Conservation (phyloP, 2,888 invertebrate genomes). For the Eucriotettix oculatus region DNA sequence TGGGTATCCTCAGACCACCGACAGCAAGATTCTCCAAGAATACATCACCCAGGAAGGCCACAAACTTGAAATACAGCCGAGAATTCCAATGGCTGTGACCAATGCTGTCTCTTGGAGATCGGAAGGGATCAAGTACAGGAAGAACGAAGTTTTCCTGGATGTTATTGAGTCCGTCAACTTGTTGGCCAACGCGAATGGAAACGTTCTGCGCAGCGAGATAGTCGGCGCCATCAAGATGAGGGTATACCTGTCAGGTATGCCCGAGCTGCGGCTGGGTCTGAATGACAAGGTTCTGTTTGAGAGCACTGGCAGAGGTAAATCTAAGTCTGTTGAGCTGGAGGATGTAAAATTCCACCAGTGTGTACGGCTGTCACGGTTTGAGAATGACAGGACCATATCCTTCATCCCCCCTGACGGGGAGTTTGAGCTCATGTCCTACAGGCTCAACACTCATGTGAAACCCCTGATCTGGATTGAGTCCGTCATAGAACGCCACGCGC, state of each 20-base stretch:
- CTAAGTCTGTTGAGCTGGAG: constrained; percentile 93
- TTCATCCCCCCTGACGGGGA: constrained; percentile 99
- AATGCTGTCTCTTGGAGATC: constrained; percentile 98
- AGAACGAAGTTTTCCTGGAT: constrained; percentile 97
- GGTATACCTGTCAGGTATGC: constrained; percentile 96
- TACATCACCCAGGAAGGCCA: constrained; percentile 98
- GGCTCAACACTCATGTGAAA: constrained; percentile 91
- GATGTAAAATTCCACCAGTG: constrained; percentile 99
- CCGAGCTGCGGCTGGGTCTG: constrained; percentile 84
- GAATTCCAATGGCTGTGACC: constrained; percentile 97
- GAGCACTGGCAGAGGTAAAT: constrained; percentile 91
- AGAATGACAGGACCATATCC: constrained; percentile 94
- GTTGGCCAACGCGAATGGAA: constrained; percentile 89
- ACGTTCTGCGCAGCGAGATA: constrained; percentile 91
- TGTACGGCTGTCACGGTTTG: constrained; percentile 88
- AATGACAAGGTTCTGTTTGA: constrained; percentile 98
- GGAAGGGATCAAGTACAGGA: constrained; percentile 95
- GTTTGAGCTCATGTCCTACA: constrained; percentile 96
- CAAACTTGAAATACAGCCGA: constrained; percentile 87
- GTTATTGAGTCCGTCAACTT: constrained; percentile 97
- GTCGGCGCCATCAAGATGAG: constrained; percentile 98
- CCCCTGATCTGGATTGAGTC: constrained; percentile 99
- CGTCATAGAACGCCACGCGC: constrained; percentile 91
- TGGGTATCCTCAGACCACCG: constrained; percentile 97
- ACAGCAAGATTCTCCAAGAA: constrained; percentile 94